phyloP scores from a whole-genome alignment of 1,140 invertebrate species.

The Cylas formicarius region DNA sequence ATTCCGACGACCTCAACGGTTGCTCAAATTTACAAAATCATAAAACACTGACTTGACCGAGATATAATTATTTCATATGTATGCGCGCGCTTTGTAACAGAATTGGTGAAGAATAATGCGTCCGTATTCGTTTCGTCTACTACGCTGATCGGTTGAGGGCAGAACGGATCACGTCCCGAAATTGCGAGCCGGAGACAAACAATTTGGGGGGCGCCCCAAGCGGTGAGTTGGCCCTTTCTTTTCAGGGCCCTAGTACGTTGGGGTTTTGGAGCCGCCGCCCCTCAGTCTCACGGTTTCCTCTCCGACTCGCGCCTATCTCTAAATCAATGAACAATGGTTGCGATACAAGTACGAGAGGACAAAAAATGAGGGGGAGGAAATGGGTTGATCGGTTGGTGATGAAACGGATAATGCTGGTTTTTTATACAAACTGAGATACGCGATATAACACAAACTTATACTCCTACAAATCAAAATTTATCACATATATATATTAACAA shows the following conservation, averaged over 20 bases:
- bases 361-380: slow-evolving; percentile 12
- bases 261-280: slow-evolving; percentile 24
- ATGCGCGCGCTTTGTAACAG: slow-evolving; percentile 4
- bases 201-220: slow-evolving; percentile 25
- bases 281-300: slow-evolving; percentile 36
- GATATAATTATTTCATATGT: slow-evolving; percentile 9
- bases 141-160: slow-evolving; percentile 25
- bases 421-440: slow-evolving; percentile 41
- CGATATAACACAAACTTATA: slow-evolving; percentile 38
- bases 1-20: slow-evolving; percentile 61
- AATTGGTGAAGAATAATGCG: slow-evolving; percentile 9
- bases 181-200: slow-evolving; percentile 27
- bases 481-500: slow-evolving; percentile 43
- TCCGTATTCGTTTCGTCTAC: slow-evolving; percentile 8
- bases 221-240: slow-evolving; percentile 26
- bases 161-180: slow-evolving; percentile 30
- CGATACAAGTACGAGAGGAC: slow-evolving; percentile 25
- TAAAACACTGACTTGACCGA: slow-evolving; percentile 15
- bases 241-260: slow-evolving; percentile 31
- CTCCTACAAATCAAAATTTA: slow-evolving; percentile 41
- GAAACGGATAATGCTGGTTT: slow-evolving; percentile 50
- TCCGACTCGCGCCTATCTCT: slow-evolving; percentile 26
- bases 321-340: slow-evolving; percentile 25
- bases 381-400: slow-evolving; percentile 25
- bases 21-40: slow-evolving; percentile 46